Base-by-base conservation (phyloP, 1,140 invertebrate genomes). In the Platyura marginata region DNA sequence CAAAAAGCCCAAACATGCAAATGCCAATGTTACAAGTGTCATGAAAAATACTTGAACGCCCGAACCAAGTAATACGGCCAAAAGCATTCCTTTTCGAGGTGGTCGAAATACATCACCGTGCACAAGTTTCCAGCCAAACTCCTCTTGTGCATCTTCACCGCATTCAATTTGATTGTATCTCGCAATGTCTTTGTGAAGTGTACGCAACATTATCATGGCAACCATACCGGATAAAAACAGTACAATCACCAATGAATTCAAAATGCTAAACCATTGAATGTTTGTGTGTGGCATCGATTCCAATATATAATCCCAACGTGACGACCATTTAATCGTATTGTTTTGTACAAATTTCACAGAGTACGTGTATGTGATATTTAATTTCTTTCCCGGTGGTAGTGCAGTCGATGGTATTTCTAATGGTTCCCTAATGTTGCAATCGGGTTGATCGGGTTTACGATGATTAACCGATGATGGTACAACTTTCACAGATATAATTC, bases 91-190 rank as follows among this genome's bases (percentile, higher is more conserved):
- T 56, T 95, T 89, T 13, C 89, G 71, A n/a, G 95, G 94, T 3
- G 94, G 89, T 23, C 91, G 65, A 62, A 95, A 95, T 1, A 94
- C 88, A 64, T 95, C 90, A 11, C 90, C 91, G 57, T 95, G 90
- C 2, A 95, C 89, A 33, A 98, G 66, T 67, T 98, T 98, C 95
- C 95, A 98, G 18, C 95, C 94, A 69, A 97, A 98, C 62, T 98
- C 93, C 66, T 98, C 95, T 68, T 77, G 74, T 10, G 92, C 92
- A 70, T 98, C 94, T 68, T 98, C 95, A 9, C 86, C 86, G 50
- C 81, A 85, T 56, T 90, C 86, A 71, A 89, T 89, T 70, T 90
- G 93, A 69, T 98, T 98, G 59, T 98, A 98, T 56, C 95, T 70
- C 15, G 93, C 93, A 55, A 98, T 98, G 67, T 99, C 95, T 65